Conservation (phyloP, 2,113 vertebrate genomes). For the Rhipidura dahli region DNA sequence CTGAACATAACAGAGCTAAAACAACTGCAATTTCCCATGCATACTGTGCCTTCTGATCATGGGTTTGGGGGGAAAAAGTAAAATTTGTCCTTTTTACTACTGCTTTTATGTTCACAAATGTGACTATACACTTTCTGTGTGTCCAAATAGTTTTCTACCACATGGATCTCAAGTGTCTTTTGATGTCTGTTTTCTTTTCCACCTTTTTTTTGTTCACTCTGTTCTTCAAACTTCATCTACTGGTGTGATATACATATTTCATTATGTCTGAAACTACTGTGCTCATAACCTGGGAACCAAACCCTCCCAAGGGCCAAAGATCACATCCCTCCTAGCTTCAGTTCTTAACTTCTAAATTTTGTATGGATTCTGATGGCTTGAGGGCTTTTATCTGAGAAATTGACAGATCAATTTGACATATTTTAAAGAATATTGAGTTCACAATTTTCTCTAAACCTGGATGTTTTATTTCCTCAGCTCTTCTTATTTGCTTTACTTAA, state of each 20-base stretch:
- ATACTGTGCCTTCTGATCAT: neutral
- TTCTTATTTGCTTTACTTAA: neutral
- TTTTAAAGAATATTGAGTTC: neutral
- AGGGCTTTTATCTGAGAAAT: neutral
- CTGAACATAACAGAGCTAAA: neutral
- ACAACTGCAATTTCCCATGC: accelerated
- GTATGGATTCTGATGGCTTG: neutral
- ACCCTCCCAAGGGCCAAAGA: neutral
- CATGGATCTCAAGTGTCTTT: neutral
- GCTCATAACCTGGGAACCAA: neutral
- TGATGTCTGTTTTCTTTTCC: neutral
- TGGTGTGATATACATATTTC: neutral
- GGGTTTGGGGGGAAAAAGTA: neutral
- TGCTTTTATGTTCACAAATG: neutral
- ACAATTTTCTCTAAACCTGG: neutral
- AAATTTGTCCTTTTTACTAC: neutral
- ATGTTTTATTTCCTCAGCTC: neutral
- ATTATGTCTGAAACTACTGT: neutral
- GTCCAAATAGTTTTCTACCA: neutral
- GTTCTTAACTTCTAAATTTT: neutral
- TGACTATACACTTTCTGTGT: neutral
- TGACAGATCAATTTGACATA: neutral
- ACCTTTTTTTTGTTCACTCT: neutral
- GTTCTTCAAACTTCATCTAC: neutral
- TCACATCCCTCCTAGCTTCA: neutral